Percentiles rank a stretch among this genome's conserved stretches.
Evolutionary conservation across 2,113 vertebrate genomes (phyloP).

Genomic region (Colistium nudipinnis): DNA sequence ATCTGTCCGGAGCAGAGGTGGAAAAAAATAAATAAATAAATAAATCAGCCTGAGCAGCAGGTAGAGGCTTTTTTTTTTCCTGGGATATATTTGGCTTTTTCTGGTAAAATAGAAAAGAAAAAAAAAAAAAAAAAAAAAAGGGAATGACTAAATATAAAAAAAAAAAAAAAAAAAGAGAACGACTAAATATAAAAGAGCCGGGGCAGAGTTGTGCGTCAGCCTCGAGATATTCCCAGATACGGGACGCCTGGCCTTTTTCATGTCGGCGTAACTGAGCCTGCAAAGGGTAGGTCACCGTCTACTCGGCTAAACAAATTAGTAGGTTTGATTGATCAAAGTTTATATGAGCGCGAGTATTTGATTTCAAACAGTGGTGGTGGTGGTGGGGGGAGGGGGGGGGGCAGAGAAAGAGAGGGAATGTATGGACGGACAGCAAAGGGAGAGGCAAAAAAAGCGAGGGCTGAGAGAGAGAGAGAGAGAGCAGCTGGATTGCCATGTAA

Average conservation of each 20-base stretch:
- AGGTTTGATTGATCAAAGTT: constrained; percentile 79
- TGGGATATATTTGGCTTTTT: constrained; percentile 62
- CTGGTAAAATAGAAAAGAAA: too few species aligned
- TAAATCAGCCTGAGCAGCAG: constrained; percentile 63
- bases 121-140: too few species aligned
- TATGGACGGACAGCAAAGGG: constrained; percentile 44
- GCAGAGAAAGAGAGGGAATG: constrained; percentile 17
- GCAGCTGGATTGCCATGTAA: constrained; percentile 93
- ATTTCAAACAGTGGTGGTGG: constrained; percentile 71
- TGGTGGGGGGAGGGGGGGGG: neutral
- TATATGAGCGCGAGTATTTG: constrained; percentile 70
- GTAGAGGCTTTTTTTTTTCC: constrained; percentile 45
- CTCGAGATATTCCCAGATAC: constrained; percentile 71
- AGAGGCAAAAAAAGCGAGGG: constrained; percentile 34
- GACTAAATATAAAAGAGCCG: constrained; percentile 71
- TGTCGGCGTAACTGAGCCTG: constrained; percentile 61
- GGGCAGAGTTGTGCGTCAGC: constrained; percentile 62
- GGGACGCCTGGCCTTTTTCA: constrained; percentile 75
- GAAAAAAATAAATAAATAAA: too few species aligned
- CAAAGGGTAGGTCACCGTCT: constrained; percentile 76
- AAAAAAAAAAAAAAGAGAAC: too few species aligned
- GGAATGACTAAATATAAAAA: too few species aligned
- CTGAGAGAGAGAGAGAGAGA: constrained; percentile 72
- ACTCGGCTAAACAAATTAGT: constrained; percentile 76
- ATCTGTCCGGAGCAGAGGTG: constrained; percentile 49